Conservation (phyloP, 2,797 vertebrate species). For the Furcifer pardalis region DNA sequence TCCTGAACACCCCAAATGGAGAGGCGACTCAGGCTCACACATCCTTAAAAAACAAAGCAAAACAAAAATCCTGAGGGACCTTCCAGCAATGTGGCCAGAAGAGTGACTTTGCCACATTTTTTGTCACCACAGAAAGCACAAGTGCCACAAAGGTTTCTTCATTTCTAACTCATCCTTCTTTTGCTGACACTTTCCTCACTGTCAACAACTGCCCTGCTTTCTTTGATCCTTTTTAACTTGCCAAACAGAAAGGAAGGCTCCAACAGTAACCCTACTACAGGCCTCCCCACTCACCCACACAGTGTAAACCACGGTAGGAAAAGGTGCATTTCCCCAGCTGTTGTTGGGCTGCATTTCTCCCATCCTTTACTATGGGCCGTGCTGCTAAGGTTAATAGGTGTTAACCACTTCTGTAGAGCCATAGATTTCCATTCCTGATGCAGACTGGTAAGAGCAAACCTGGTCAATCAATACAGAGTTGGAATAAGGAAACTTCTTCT, state of each 20-base stretch:
- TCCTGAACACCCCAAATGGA: not conserved
- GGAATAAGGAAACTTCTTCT: not conserved
- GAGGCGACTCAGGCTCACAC: not conserved
- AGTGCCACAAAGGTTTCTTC: not conserved
- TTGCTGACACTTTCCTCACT: not conserved
- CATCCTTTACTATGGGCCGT: not conserved
- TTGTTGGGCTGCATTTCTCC: not conserved
- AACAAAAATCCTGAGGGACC: not conserved
- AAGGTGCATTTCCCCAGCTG: not conserved
- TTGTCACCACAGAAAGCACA: not conserved
- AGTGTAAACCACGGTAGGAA: too few relatives aligned
- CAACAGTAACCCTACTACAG: too few relatives aligned
- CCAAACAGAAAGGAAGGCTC: not conserved
- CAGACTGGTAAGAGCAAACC: not conserved
- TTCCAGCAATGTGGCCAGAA: not conserved
- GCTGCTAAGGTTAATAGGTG: not conserved
- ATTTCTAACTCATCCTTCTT: not conserved
- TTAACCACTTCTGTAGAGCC: not conserved
- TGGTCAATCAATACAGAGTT: not conserved
- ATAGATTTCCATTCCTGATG: not conserved
- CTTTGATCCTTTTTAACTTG: not conserved
- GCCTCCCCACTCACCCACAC: too few relatives aligned
- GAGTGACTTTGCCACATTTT: not conserved
- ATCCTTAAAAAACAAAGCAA: not conserved
- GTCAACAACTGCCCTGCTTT: not conserved